phyloP scores from a whole-genome alignment of 2,113 vertebrate species.

The Euleptes europaea region DNA sequence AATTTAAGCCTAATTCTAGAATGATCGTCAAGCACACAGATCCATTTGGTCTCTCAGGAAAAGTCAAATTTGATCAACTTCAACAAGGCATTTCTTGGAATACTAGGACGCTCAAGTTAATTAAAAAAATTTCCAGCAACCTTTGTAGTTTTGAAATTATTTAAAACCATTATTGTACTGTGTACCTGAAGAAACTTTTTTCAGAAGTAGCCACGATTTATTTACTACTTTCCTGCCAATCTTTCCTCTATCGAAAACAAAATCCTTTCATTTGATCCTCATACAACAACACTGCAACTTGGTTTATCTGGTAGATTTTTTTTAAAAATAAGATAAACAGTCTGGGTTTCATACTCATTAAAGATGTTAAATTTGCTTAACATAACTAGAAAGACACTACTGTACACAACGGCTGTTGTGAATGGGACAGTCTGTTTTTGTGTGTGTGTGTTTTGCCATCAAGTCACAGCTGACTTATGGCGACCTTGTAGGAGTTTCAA shows the following conservation, averaged over 20 bases:
- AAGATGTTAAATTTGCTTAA: too few relatives aligned
- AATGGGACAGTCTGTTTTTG: too few relatives aligned
- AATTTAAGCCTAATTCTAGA: accelerated
- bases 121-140: neutral
- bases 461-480: too few relatives aligned
- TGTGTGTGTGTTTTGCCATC: too few relatives aligned
- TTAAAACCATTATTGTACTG: neutral
- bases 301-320: too few relatives aligned
- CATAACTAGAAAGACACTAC: too few relatives aligned
- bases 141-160: neutral
- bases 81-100: neutral
- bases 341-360: too few relatives aligned
- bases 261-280: neutral
- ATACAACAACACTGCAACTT: neutral
- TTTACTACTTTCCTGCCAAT: neutral
- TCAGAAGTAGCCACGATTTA: neutral
- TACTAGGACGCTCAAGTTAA: neutral
- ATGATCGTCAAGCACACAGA: neutral
- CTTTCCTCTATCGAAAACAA: neutral
- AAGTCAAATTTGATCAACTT: neutral
- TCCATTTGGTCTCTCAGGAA: neutral
- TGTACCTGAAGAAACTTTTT: neutral
- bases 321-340: too few relatives aligned
- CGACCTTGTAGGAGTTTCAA: too few relatives aligned
- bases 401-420: too few relatives aligned